phyloP scores from a whole-genome alignment of 2,888 invertebrate species.

The Drosophila kuntzei region DNA sequence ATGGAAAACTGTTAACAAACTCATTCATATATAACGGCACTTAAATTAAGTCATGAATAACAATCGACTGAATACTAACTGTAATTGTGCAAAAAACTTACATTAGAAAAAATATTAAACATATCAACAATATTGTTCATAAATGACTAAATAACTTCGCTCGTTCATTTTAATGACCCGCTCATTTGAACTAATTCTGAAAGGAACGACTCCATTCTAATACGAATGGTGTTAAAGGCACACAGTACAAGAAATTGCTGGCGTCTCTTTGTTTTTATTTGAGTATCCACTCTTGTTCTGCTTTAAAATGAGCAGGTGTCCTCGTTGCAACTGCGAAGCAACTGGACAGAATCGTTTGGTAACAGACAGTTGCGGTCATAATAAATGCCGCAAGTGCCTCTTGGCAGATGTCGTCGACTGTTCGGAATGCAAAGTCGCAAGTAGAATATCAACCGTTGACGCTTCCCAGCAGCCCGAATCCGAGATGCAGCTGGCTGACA shows the following conservation, averaged over 20 bases:
- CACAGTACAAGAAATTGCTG: conserved; percentile 19
- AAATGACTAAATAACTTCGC: not conserved
- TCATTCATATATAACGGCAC: no score
- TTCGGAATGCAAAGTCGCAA: conserved; percentile 74
- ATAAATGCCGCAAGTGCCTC: conserved; percentile 91
- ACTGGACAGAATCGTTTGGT: conserved; percentile 88
- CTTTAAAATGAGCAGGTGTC: conserved; percentile 55
- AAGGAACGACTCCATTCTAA: no score
- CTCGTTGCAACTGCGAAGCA: conserved; percentile 79
- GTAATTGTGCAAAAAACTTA: no score
- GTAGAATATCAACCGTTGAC: not conserved
- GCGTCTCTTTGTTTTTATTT: conserved; percentile 14
- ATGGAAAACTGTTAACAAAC: no score
- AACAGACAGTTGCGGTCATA: conserved; percentile 91
- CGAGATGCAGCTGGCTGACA: conserved; percentile 48
- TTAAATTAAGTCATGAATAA: no score
- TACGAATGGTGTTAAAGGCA: conserved; percentile 28
- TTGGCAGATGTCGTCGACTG: conserved; percentile 89
- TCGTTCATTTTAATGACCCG: not conserved
- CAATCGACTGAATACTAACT: no score
- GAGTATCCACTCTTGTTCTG: not conserved
- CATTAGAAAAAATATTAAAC: no score
- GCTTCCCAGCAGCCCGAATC: not conserved
- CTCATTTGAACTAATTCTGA: not conserved
- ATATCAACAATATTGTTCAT: no score